Evolutionary conservation across 2,113 vertebrate species (phyloP).

Genomic region (Oncorhynchus gorbuscha): DNA sequence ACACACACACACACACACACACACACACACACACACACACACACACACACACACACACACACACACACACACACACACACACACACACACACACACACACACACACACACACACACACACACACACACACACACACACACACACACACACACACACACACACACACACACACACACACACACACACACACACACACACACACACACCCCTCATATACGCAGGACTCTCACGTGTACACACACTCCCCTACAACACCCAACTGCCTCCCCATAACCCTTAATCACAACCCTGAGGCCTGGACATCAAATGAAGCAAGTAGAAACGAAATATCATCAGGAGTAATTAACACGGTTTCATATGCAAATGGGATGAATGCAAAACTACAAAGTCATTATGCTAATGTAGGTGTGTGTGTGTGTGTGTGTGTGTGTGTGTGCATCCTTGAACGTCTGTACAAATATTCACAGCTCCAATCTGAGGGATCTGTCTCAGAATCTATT

Average conservation of each 20-base stretch:
- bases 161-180: neutral
- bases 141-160: neutral
- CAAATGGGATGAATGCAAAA: slow-evolving; percentile 99
- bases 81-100: too few relatives aligned
- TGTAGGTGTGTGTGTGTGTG: slow-evolving; percentile 65
- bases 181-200: slow-evolving; percentile 37
- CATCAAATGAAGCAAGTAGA: slow-evolving; percentile 99
- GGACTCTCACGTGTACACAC: neutral
- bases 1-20: too few relatives aligned
- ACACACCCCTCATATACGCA: slow-evolving; percentile 43
- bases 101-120: neutral
- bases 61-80: too few relatives aligned
- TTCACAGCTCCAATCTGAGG: slow-evolving; percentile 94
- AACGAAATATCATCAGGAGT: slow-evolving; percentile 95
- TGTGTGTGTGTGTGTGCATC: slow-evolving; percentile 81
- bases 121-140: neutral
- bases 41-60: too few relatives aligned
- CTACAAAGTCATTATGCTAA: slow-evolving; percentile 99
- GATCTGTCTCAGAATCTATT: slow-evolving; percentile 78
- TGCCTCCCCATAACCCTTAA: slow-evolving; percentile 77
- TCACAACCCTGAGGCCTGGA: slow-evolving; percentile 87
- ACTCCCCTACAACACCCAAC: slow-evolving; percentile 60
- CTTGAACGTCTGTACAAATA: slow-evolving; percentile 99
- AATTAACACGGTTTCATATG: slow-evolving; percentile 99
- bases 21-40: too few relatives aligned